These are phyloP conservation scores for Bimastos eiseni DNA, from an alignment of 2,888 invertebrate genomes.

Conservation along the genomic window DNA sequence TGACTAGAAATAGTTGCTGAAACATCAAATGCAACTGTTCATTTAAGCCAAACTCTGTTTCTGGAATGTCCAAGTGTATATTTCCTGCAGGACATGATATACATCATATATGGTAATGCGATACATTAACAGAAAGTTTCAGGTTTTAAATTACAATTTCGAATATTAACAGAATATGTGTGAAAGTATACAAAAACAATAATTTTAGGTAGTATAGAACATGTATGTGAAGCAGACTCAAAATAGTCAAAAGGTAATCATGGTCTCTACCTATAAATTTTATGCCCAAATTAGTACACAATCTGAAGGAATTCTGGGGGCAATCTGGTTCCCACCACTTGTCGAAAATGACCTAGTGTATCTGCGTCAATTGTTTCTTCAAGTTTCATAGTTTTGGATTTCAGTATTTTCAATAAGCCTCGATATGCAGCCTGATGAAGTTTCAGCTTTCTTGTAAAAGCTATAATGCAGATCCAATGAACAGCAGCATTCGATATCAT, in stretches of 20 bases:
- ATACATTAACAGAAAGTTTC: background rate
- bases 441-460: background rate
- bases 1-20: background rate
- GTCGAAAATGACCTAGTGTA: background rate
- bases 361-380: background rate
- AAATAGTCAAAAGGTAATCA: too few relatives aligned
- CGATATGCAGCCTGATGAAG: background rate
- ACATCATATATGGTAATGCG: background rate
- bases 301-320: background rate
- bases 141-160: background rate
- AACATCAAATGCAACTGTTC: background rate
- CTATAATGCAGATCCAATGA: background rate
- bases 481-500: constrained; percentile 3
- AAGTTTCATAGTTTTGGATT: background rate
- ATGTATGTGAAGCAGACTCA: too few relatives aligned
- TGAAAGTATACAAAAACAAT: background rate
- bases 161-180: background rate
- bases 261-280: too few relatives aligned
- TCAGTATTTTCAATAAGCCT: background rate
- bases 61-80: background rate
- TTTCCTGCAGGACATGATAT: background rate
- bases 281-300: background rate
- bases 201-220: background rate
- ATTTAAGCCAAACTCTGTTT: background rate
- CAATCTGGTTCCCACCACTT: background rate